These are phyloP conservation scores for Cyrtodaria siliqua DNA, from an alignment of 2,888 invertebrate species.

Conservation along the genomic window DNA sequence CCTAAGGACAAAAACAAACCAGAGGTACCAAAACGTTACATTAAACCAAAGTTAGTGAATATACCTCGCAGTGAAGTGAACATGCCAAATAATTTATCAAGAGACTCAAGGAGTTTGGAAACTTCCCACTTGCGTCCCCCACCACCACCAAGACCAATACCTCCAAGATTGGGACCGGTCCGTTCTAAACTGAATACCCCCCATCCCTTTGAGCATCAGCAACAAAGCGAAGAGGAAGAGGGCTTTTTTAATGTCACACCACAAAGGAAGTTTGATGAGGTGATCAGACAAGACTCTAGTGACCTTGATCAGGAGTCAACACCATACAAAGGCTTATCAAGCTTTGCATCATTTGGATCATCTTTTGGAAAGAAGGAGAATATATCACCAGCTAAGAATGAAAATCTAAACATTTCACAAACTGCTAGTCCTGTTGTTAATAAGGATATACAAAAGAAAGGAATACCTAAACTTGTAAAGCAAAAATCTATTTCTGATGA, in stretches of 20 bases:
- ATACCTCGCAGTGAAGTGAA: slow-evolving; percentile 63
- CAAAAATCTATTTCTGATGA: slow-evolving; percentile 4
- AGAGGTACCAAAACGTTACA: slow-evolving; percentile 68
- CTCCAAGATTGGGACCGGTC: slow-evolving; percentile 27
- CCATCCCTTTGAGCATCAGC: slow-evolving; percentile 30
- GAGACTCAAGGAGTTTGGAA: slow-evolving; percentile 1
- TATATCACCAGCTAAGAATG: neutral
- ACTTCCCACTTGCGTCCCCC: slow-evolving; percentile 35
- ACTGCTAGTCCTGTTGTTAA: too few species aligned
- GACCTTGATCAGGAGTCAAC: slow-evolving; percentile 18
- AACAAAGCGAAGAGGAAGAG: slow-evolving; percentile 42
- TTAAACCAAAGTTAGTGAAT: slow-evolving; percentile 74
- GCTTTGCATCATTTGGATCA: slow-evolving; percentile 41
- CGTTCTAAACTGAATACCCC: slow-evolving; percentile 25
- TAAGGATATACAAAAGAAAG: too few species aligned
- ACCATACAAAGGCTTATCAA: slow-evolving; percentile 49
- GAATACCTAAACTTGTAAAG: too few species aligned
- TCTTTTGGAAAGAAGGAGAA: slow-evolving; percentile 36
- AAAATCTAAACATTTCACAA: too few species aligned
- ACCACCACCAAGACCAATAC: slow-evolving; percentile 60
- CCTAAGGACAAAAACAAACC: slow-evolving; percentile 60
- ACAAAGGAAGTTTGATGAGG: slow-evolving; percentile 41
- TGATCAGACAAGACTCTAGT: slow-evolving; percentile 45
- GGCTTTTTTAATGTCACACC: slow-evolving; percentile 49
- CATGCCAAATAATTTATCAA: slow-evolving; percentile 23